Base-by-base conservation (phyloP, 2,113 vertebrate genomes). In the Cebidichthys violaceus region DNA sequence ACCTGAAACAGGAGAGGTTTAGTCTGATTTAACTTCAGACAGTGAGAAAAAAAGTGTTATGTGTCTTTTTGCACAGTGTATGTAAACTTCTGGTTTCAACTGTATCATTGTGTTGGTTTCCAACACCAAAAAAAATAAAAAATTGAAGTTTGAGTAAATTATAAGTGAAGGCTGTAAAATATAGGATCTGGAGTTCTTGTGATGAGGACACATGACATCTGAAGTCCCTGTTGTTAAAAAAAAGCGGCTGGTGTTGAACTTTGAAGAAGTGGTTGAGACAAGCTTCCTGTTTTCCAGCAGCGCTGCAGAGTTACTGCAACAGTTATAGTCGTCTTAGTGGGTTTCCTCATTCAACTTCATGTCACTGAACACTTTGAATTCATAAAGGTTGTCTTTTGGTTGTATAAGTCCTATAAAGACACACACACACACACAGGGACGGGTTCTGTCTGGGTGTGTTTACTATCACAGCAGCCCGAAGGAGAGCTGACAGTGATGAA, bases 241-340 rank as follows among this genome's bases (percentile, higher is more conserved):
- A 1, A 47, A 47, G 9, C 17, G 43, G 77, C 73, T 84, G 64
- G 74, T 17, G 66, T n/a, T 81, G 3, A 66, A 64, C 52, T 81
- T 55, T 83, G 33, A 71, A 83, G 70, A 79, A 84, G 81, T 79
- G 60, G 59, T 86, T 84, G 84, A 11, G 43, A 71, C 3, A 3
- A 41, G 33, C 55, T 87, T 87, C 77, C 73, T 87, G 69, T 87
- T 81, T 24, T 67, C 14, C 37, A 70, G 31, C 60, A 35, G 6
- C 8, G 39, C 39, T 66, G 18, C 64, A 29, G 39, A 45, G 39
- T 68, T 20, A 6, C 24, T 35, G 35, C 4, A 50, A 43, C 67
- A 20, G 20, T 77, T 37, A 39, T 17, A 37, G 45, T 52, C 17
- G 2, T 24, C 35, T 77, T 6, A 22, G 22, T 64, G 15, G 31